Evolutionary conservation across 2,888 invertebrate genomes (phyloP), one percentile per base, ranked within the genome.

Genomic region (Mesopsocus fuscifrons): DNA sequence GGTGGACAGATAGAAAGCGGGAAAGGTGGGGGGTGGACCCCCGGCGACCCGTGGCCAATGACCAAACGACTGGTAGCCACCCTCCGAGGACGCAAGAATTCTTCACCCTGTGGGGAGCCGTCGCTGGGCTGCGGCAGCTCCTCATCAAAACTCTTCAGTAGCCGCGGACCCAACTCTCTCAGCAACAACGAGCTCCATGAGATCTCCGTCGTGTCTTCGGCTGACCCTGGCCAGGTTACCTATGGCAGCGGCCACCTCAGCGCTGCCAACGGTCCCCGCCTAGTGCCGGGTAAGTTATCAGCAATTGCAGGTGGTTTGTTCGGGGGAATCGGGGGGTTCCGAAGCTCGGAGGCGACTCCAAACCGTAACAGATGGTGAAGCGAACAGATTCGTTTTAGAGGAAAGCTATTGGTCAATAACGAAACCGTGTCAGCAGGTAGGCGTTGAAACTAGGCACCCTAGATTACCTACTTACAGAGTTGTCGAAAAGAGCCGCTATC

Each of bases 171-270:
- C 9, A 33, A 33, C 17, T 38, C 23, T 3, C 31, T 46, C 34
- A 44, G 48, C 42, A 46, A 47, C 47, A 71, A 71, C 63, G 74
- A 74, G 55, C 62, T 74, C 49, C 73, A 74, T 53, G 74, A 75
- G 61, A 75, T 77, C 54, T 72, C 77, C 47, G 69, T 77, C 51
- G 73, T 77, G 49, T 71, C 71, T 41, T 61, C 62, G 48, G 67
- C 67, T 34, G 66, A 65, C 49, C 68, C 65, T 40, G 63, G 62
- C 42, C 66, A 63, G 53, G 66, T 66, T 51, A 68, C 66, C 53
- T 69, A 68, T 57, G 73, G 72, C 50, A 69, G 69, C 51, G 72
- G 70, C 46, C 57, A 62, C 49, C 57, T 61, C 18, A 54, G 61
- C 26, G 63, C 68, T 6, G 65, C 68, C 45, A 74, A 74, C 58